Base-by-base conservation (phyloP, 2,888 invertebrate genomes). In the Watsonalla cultraria region DNA sequence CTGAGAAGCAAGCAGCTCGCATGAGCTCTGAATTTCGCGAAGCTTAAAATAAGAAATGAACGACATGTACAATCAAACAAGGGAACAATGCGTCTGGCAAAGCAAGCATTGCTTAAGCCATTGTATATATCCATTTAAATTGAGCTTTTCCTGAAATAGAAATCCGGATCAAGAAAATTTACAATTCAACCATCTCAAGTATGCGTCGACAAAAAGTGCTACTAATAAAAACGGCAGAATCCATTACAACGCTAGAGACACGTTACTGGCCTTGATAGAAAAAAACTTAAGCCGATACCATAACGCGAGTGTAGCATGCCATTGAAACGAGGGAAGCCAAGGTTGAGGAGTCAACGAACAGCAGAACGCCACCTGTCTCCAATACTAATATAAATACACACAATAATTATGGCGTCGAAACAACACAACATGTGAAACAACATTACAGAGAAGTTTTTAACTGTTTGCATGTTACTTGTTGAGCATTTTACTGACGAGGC, bases 281-380 rank as follows among this genome's bases (percentile, higher is more conserved):
- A 78, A 80, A 84, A 81, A 75, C 69, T 72, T 62, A 78, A 75
- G 72, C 70, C 68, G 75, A 78, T 72, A 69, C 74, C 76, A 78
- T 78, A 78, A 76, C 74, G 78, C 69, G 71, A 68, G 68, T 75
- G 66, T 74, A 73, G 76, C 80, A 78, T 81, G 81, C 82, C 82
- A 83, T 83, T 84, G 84, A 83, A 78, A 74, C 78, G 76, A 70
- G 76, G 74, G 78, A 73, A 73, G 73, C 70, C 86, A 90, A 90
- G 90, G 90, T 75, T 86, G 79, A 56, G 60, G 74, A 80, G 88
- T 87, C 89, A 88, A 89, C 68, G 87, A 74, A 87, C 87, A 84
- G 74, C 67, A 78, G 80, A 83, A 84, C 78, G 79, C 81, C 86
- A 88, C 85, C 87, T 88, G 89, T 84, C 83, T 79, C 78, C 72